Evolutionary conservation across 2,888 invertebrate genomes (phyloP).

Genomic region (Chymomyza amoena): DNA sequence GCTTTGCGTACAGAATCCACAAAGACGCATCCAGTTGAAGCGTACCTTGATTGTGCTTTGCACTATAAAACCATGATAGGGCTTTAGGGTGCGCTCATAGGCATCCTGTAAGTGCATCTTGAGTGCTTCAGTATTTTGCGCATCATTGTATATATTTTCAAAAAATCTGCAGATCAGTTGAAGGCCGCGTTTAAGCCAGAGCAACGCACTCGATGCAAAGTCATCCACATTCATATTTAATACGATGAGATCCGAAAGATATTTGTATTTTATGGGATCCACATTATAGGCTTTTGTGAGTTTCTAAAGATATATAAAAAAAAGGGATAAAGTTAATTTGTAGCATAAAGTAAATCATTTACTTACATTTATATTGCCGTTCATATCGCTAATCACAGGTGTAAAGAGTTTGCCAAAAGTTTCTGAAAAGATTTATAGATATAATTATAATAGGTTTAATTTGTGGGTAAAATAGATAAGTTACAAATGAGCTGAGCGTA

Average conservation of each 20-base stretch:
- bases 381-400: conserved; percentile 87
- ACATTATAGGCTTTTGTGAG: conserved; percentile 81
- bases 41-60: conserved; percentile 86
- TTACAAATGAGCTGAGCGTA: too few species aligned
- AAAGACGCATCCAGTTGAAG: conserved; percentile 28
- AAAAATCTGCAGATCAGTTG: conserved; percentile 77
- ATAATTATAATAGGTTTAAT: too few species aligned
- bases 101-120: conserved; percentile 83
- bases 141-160: conserved; percentile 75
- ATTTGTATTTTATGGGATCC: conserved; percentile 80
- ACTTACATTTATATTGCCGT: conserved; percentile 86
- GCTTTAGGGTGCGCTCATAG: conserved; percentile 85
- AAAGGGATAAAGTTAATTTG: background rate
- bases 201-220: conserved; percentile 82
- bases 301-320: conserved; percentile 80
- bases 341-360: background rate
- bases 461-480: background rate
- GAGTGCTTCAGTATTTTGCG: conserved; percentile 80
- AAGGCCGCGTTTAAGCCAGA: conserved; percentile 84
- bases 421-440: conserved; percentile 79
- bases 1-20: too few species aligned
- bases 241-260: conserved; percentile 85
- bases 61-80: conserved; percentile 87
- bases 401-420: conserved; percentile 86
- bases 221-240: conserved; percentile 81